Percentiles rank a stretch among this genome's conserved stretches.
These are phyloP conservation scores for Orussus abietinus DNA, from an alignment of 1,140 invertebrate species.

Conservation along the genomic window DNA sequence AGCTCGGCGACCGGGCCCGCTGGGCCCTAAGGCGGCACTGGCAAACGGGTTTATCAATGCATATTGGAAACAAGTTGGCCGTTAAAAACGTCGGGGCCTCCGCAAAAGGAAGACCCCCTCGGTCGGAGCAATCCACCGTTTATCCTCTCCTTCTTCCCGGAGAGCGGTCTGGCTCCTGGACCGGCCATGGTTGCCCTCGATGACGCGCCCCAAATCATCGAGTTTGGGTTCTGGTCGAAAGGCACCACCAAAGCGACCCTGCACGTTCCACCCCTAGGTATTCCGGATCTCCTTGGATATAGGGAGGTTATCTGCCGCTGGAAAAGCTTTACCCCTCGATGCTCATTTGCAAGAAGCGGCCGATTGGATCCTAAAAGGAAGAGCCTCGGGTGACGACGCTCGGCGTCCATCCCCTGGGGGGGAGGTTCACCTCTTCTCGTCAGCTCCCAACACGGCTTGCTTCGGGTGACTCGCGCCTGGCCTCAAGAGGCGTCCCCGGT, in stretches of 20 bases:
- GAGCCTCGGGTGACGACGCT: background rate
- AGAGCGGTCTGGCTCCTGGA: constrained; percentile 1
- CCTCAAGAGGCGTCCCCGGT: constrained; percentile 14
- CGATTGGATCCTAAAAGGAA: background rate
- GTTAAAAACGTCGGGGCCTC: constrained; percentile 13
- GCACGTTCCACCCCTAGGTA: too few species aligned
- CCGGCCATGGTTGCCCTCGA: too few species aligned
- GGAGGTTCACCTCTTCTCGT: too few species aligned
- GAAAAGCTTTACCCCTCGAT: too few species aligned
- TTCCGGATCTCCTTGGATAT: too few species aligned
- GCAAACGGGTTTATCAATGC: constrained; percentile 37
- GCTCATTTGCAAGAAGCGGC: too few species aligned
- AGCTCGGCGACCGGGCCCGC: background rate
- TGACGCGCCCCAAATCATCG: too few species aligned
- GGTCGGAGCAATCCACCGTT: constrained; percentile 14
- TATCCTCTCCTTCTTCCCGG: constrained; percentile 5
- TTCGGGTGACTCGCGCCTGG: constrained; percentile 16
- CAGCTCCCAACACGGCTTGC: too few species aligned
- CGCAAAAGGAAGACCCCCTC: constrained; percentile 16
- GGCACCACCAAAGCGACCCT: too few species aligned
- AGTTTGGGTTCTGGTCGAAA: too few species aligned
- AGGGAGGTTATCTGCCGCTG: too few species aligned
- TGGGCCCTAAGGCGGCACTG: constrained; percentile 29
- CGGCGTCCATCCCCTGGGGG: too few species aligned
- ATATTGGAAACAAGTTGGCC: constrained; percentile 37